phyloP scores from a whole-genome alignment of 1,140 invertebrate species.

The Myzus persicae region DNA sequence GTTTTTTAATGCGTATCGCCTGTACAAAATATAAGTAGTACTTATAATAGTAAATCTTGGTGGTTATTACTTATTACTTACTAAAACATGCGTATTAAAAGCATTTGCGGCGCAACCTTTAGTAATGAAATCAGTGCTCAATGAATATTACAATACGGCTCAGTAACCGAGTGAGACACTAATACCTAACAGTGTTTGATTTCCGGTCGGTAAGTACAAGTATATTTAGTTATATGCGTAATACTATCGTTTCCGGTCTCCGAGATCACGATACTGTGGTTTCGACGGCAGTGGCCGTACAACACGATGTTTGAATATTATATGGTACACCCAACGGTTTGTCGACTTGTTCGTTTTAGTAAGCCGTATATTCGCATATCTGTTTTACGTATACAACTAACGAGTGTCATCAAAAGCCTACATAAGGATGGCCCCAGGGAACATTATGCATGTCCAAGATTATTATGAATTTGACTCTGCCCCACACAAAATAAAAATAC shows the following conservation, averaged over 20 bases:
- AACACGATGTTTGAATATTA: conserved; percentile 6
- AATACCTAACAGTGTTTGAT: background rate
- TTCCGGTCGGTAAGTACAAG: background rate
- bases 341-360: background rate
- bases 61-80: background rate
- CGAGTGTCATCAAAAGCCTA: background rate
- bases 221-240: conserved; percentile 11
- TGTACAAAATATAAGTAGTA: too few relatives aligned
- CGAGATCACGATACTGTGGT: background rate
- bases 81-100: background rate
- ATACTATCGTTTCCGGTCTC: conserved; percentile 14
- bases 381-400: background rate
- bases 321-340: background rate
- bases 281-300: background rate
- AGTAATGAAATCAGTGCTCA: background rate
- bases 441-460: background rate
- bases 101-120: background rate
- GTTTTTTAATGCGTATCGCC: background rate
- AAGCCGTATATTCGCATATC: background rate
- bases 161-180: background rate
- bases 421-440: background rate
- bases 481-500: background rate
- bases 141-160: background rate
- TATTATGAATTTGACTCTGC: background rate
- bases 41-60: too few relatives aligned